Percentiles rank a stretch among this genome's conserved stretches.
These are phyloP conservation scores for Otolemur garnettii DNA, from an alignment of 2,113 vertebrate species.

Conservation along the genomic window DNA sequence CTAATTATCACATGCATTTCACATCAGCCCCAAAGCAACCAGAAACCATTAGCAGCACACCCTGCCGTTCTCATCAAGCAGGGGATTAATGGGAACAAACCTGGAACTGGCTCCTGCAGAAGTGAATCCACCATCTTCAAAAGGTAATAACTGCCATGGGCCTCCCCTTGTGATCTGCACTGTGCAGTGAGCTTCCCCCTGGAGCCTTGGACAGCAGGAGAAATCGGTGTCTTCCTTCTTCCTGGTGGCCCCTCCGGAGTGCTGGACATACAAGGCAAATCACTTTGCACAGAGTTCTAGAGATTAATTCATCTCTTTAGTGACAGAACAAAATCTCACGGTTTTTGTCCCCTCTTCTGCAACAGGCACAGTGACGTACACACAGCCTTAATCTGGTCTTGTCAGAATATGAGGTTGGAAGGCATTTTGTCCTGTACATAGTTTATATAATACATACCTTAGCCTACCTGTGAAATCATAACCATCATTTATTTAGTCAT, in stretches of 20 bases:
- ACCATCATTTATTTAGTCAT: neutral
- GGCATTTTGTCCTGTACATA: neutral
- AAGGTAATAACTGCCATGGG: neutral
- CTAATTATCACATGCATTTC: conserved; percentile 86
- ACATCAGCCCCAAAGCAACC: conserved; percentile 80
- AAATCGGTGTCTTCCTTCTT: neutral
- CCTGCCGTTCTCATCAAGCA: conserved; percentile 79
- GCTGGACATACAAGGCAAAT: neutral
- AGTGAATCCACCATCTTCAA: conserved; percentile 80
- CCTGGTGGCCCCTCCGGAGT: neutral
- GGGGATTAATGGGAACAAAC: conserved; percentile 76
- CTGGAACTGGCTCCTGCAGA: conserved; percentile 64
- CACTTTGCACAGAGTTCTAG: neutral
- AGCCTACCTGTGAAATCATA: neutral
- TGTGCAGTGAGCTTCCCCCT: accelerated
- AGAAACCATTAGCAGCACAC: conserved; percentile 82
- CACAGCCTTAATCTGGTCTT: neutral
- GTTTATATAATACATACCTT: neutral
- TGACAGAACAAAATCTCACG: neutral
- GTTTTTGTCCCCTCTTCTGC: neutral
- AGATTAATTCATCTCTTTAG: neutral
- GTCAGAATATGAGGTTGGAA: neutral
- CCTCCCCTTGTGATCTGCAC: neutral
- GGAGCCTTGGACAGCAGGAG: neutral
- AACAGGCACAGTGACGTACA: neutral